These are phyloP conservation scores for Brachymystax lenok DNA, from an alignment of 2,797 vertebrate species.

Conservation along the genomic window DNA sequence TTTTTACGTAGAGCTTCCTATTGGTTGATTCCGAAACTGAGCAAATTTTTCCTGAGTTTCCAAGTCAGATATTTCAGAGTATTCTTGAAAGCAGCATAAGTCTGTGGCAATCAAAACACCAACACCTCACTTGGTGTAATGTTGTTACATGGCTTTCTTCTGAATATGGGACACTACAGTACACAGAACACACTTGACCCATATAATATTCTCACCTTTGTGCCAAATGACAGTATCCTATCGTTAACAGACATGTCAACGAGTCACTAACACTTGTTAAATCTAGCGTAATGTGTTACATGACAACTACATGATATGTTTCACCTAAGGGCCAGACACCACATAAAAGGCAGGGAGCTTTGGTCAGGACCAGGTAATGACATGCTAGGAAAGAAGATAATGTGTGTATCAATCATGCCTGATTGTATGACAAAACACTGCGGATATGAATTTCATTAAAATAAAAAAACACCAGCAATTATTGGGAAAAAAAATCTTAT, in stretches of 20 bases:
- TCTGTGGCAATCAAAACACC: not conserved
- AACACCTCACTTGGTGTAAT: not conserved
- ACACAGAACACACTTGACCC: not conserved
- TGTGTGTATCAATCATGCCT: not conserved
- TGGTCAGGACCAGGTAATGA: not conserved
- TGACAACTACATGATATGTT: not conserved
- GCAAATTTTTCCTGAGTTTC: no score
- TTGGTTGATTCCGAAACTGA: no score
- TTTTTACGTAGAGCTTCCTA: no score
- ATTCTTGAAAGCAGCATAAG: not conserved
- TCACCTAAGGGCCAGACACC: not conserved
- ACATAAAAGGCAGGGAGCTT: not conserved
- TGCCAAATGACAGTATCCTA: not conserved
- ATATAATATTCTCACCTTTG: not conserved
- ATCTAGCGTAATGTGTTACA: not conserved
- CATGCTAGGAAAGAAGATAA: not conserved
- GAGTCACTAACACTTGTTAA: not conserved
- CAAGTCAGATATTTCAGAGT: no score
- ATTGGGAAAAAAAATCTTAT: conserved; percentile 94
- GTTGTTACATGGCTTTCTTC: not conserved
- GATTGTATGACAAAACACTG: not conserved
- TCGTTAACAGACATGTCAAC: not conserved
- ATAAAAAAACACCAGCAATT: conserved; percentile 64
- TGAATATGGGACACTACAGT: not conserved
- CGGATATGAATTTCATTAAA: conserved; percentile 23